Evolutionary conservation across 2,888 invertebrate genomes (phyloP).

Genomic region (Uloborus plumipes): DNA sequence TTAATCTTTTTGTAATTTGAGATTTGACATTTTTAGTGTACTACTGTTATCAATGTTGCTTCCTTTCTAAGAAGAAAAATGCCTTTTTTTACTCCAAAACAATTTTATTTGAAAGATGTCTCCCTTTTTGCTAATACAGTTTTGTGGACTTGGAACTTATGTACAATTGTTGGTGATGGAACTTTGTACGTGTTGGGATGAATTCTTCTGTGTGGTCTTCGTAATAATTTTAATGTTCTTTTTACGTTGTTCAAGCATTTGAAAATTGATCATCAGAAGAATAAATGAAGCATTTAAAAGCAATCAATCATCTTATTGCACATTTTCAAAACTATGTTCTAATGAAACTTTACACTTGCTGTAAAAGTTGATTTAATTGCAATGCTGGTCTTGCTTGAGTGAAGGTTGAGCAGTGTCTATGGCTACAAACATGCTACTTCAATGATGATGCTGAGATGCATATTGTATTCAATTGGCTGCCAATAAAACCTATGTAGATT

Average conservation of each 20-base stretch:
- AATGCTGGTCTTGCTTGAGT: neutral
- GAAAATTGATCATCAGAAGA: constrained; percentile 7
- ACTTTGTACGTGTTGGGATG: constrained; percentile 7
- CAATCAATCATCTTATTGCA: constrained; percentile 52
- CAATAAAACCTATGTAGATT: constrained; percentile 62
- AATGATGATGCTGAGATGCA: constrained; percentile 31
- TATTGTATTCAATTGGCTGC: constrained; percentile 59
- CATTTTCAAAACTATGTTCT: constrained; percentile 49
- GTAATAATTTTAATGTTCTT: constrained; percentile 20
- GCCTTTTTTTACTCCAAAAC: constrained; percentile 18
- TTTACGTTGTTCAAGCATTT: constrained; percentile 41
- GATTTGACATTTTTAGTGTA: constrained; percentile 25
- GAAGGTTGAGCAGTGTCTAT: constrained; percentile 40
- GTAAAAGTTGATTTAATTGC: constrained; percentile 24
- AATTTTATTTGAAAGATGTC: constrained; percentile 16
- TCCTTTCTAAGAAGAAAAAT: constrained; percentile 8
- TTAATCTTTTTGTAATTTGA: constrained; percentile 46
- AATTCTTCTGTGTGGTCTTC: constrained; percentile 8
- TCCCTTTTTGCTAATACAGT: constrained; percentile 2
- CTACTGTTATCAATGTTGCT: constrained; percentile 35
- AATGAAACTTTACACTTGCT: constrained; percentile 22
- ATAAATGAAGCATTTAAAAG: constrained; percentile 11
- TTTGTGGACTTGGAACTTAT: neutral
- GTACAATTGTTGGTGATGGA: constrained; percentile 44
- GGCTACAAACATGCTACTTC: neutral